Evolutionary conservation across 2,888 invertebrate genomes (phyloP), one percentile per base, ranked within the genome.

Genomic region (Lepeophtheirus nordmannii): DNA sequence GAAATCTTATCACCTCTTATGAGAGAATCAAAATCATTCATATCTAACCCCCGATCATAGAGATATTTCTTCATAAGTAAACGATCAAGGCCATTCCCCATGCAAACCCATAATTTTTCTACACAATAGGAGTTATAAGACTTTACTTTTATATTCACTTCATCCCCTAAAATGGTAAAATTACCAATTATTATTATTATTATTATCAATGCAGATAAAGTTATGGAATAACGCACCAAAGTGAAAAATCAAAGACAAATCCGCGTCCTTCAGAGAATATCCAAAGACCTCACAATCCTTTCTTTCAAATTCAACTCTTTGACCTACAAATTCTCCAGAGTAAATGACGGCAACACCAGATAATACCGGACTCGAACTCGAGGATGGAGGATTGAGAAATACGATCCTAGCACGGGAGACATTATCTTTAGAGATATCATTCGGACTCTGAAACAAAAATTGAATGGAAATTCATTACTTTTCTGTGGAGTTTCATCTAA

Each of bases 221-320:
- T 1, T 20, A 22, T 41, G 5, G 40, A 17, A 23, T 12, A 17
- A 17, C 63, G 14, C 23, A 63, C 63, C 53, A 17, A 22, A 38
- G 20, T 58, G 20, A 37, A 65, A 58, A 10, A 65, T 14, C 2
- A 17, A 58, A 1, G 65, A 65, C 1, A 63, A 17, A 38, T 63
- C 65, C 10, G 58, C 58, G 17, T 58, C 30, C 14, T 7, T 38
- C 10, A 65, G 22, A n/a, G 17, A 58, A 37, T 58, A 14, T 10
- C 65, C 57, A 58, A 58, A 65, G 20, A 58, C 17, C 12, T 65
- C 17, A 39, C 58, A 58, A 22, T 65, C 53, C 11, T 65, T 7
- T 37, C 53, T 17, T 10, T 66, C 66, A 66, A 66, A 66, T 23
- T 66, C 66, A 14, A 66, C 41, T 41, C 66, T 30, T 60, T 66